Percentiles rank a stretch among this genome's conserved stretches.
Evolutionary conservation across 2,113 vertebrate genomes (phyloP).

Genomic region (Halichoeres trimaculatus): DNA sequence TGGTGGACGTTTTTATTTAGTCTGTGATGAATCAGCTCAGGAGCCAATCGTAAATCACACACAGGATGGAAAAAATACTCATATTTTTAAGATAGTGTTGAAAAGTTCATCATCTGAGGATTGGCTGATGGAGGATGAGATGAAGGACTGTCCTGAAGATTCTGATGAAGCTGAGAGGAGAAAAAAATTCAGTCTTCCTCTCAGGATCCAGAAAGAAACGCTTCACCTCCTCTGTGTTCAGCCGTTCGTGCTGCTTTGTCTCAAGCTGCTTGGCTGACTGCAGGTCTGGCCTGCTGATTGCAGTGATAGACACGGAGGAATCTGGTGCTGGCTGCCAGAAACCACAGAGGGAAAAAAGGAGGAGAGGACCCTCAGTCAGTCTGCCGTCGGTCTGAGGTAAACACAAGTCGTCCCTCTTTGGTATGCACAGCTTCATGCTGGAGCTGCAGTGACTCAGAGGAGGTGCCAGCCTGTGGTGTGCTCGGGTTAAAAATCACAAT

Average conservation of each 20-base stretch:
- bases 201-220: constrained; percentile 64
- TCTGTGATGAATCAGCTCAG: not conserved
- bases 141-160: not conserved
- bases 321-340: constrained; percentile 84
- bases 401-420: constrained; percentile 83
- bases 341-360: constrained; percentile 76
- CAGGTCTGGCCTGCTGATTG: constrained; percentile 86
- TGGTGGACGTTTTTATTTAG: not conserved
- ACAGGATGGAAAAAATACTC: not conserved
- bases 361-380: constrained; percentile 79
- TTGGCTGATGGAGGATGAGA: constrained; percentile 68
- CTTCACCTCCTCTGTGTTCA: constrained; percentile 77
- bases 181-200: constrained; percentile 55
- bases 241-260: constrained; percentile 75
- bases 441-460: constrained; percentile 44
- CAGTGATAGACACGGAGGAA: constrained; percentile 89
- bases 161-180: constrained; percentile 1
- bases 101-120: constrained; percentile 39
- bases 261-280: constrained; percentile 75
- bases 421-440: constrained; percentile 80
- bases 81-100: not conserved
- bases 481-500: constrained; percentile 66
- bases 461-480: constrained; percentile 68
- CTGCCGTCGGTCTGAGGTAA: constrained; percentile 85
- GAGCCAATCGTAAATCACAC: constrained; percentile 31